Conservation (phyloP, 2,797 vertebrate species). For the Poeciliopsis infans region DNA sequence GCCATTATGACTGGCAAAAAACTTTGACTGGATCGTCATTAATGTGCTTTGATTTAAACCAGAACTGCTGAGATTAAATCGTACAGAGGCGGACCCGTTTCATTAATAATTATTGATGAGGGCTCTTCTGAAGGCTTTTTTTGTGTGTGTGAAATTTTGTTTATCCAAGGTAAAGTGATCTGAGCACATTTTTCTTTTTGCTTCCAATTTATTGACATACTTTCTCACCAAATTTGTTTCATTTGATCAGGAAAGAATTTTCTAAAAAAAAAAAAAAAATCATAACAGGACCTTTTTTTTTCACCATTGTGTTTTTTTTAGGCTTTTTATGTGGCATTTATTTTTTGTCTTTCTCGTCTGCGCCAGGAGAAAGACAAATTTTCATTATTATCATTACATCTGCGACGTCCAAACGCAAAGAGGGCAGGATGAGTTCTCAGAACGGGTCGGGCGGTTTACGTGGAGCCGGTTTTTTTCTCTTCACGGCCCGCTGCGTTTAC, state of each 20-base stretch:
- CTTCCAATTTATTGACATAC: not conserved
- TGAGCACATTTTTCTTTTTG: not conserved
- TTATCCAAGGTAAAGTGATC: not conserved
- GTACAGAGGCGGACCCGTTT: not conserved
- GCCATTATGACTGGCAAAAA: too few relatives aligned
- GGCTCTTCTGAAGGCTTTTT: not conserved
- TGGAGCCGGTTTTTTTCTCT: conserved; percentile 27
- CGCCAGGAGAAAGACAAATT: not conserved
- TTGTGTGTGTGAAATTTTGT: not conserved
- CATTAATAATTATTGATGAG: not conserved
- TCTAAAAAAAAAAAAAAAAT: not conserved
- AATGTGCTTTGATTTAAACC: not conserved
- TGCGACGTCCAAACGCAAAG: not conserved
- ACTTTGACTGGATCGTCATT: not conserved
- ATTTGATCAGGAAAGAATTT: not conserved
- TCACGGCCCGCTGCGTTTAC: conserved; percentile 30
- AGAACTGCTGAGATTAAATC: not conserved
- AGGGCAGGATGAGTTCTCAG: not conserved
- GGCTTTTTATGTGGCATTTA: not conserved
- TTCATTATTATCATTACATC: not conserved
- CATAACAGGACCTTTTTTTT: not conserved
- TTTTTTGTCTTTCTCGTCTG: not conserved
- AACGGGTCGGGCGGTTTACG: conserved; percentile 27
- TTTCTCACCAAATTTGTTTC: not conserved
- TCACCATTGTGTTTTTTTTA: not conserved